Evolutionary conservation across 2,113 vertebrate genomes (phyloP).

Genomic region (Chiloscyllium plagiosum): DNA sequence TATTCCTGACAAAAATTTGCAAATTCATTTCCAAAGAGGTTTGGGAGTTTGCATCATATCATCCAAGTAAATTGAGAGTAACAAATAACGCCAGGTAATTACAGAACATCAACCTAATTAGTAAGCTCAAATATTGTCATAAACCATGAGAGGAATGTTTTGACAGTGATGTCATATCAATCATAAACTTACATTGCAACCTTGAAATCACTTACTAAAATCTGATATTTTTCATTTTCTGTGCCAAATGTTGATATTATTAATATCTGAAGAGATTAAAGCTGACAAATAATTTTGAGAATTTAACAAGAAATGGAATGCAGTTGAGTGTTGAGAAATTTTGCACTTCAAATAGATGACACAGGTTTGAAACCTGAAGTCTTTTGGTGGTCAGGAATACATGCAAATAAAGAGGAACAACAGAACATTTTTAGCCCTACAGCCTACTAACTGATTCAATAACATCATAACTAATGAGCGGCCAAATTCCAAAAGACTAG

Average conservation of each 20-base stretch:
- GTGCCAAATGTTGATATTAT: not conserved
- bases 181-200: not conserved
- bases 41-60: not conserved
- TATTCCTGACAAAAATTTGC: not conserved
- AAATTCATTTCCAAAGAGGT: not conserved
- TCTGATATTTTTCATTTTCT: not conserved
- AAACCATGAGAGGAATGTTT: not conserved
- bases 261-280: not conserved
- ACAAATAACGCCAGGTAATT: not conserved
- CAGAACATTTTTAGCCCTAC: not conserved
- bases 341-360: not conserved
- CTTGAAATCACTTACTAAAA: not conserved
- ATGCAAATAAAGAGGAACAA: not conserved
- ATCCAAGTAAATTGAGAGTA: not conserved
- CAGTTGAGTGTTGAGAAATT: not conserved
- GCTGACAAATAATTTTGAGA: not conserved
- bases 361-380: too few species aligned
- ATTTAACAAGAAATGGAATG: not conserved
- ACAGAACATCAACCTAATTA: not conserved
- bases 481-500: not conserved
- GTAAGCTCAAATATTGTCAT: not conserved
- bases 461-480: not conserved
- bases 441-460: not conserved
- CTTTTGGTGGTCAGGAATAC: not conserved
- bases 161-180: not conserved